These are phyloP conservation scores for Drosophila lacertosa DNA, from an alignment of 1,140 invertebrate species.

Conservation along the genomic window DNA sequence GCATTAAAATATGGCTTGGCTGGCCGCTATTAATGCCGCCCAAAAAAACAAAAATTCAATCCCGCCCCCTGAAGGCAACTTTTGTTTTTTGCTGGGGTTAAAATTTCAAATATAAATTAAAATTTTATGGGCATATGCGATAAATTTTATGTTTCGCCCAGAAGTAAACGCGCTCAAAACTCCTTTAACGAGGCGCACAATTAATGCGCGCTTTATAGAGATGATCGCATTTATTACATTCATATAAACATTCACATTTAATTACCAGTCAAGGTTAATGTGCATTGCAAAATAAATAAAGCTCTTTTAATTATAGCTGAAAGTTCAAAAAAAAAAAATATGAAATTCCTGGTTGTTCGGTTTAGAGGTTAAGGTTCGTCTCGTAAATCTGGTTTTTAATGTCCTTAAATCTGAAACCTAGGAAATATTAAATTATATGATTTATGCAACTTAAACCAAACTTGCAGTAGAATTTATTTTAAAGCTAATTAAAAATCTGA, in stretches of 20 bases:
- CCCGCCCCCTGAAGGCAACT: not conserved
- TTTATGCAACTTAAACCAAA: too few species aligned
- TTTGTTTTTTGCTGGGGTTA: too few species aligned
- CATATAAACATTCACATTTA: slow-evolving; percentile 4
- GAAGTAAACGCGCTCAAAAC: slow-evolving; percentile 31
- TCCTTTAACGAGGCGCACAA: slow-evolving; percentile 26
- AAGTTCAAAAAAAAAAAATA: not conserved
- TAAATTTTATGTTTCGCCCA: slow-evolving; percentile 43
- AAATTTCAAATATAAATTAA: slow-evolving; percentile 49
- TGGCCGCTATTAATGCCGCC: slow-evolving; percentile 27
- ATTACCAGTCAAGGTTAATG: not conserved
- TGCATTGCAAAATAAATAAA: not conserved
- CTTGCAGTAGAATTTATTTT: too few species aligned
- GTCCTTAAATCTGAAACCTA: too few species aligned
- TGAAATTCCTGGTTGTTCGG: not conserved
- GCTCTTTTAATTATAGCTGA: not conserved
- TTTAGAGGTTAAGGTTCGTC: too few species aligned
- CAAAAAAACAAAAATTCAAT: not conserved
- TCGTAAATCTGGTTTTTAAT: too few species aligned
- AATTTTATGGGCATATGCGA: slow-evolving; percentile 45
- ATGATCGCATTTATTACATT: slow-evolving; percentile 31
- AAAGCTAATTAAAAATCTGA: too few species aligned
- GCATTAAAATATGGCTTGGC: slow-evolving; percentile 41
- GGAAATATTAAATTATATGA: too few species aligned
- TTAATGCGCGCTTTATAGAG: slow-evolving; percentile 39